phyloP scores from a whole-genome alignment of 2,113 vertebrate genomes.

The Sigmodon hispidus region DNA sequence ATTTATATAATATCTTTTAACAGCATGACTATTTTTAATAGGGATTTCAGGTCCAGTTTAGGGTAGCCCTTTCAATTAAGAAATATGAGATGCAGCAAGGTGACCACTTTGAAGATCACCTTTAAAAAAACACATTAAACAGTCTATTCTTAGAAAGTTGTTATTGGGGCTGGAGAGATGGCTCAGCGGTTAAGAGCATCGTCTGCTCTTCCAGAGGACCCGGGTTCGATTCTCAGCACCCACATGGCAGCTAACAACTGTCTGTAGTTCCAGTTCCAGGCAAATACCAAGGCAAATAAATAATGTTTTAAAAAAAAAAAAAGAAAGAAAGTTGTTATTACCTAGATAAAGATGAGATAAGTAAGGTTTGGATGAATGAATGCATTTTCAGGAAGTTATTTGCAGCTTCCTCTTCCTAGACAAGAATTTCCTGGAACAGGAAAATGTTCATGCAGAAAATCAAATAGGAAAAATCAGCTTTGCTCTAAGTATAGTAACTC shows the following conservation, averaged over 20 bases:
- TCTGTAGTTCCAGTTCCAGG: too few species aligned
- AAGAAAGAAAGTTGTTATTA: neutral
- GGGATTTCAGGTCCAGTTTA: neutral
- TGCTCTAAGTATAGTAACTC: neutral
- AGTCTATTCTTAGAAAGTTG: neutral
- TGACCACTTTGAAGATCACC: neutral
- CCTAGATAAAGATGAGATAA: neutral
- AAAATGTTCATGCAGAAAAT: neutral
- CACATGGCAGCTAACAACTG: too few species aligned
- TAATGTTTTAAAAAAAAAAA: too few species aligned
- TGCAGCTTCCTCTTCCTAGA: conserved; percentile 33
- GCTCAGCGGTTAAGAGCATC: too few species aligned
- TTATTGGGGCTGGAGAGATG: too few species aligned
- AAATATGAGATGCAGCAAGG: too few species aligned
- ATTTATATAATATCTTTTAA: neutral
- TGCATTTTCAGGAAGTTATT: conserved; percentile 34
- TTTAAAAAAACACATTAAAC: neutral
- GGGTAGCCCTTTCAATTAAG: neutral
- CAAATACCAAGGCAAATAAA: too few species aligned
- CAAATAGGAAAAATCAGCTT: neutral
- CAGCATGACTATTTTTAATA: neutral
- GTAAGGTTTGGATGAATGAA: neutral
- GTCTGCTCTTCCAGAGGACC: too few species aligned
- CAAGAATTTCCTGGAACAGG: neutral
- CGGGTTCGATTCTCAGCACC: too few species aligned